These are phyloP conservation scores for Typhlichthys eigenmanni DNA, from an alignment of 2,797 vertebrate genomes.

Conservation along the genomic window DNA sequence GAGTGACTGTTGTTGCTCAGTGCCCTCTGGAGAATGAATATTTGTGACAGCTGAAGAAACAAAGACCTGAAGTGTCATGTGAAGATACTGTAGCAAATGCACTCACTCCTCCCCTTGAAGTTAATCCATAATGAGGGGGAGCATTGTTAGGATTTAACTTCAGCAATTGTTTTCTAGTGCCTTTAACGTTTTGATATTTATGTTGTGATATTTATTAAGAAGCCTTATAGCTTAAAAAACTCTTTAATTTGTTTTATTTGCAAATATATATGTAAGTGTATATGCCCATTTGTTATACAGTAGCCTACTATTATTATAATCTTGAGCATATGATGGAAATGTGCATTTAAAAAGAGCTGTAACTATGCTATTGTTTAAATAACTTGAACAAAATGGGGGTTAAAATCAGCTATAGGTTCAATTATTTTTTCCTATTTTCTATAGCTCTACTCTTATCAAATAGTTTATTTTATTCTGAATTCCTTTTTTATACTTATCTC, in stretches of 20 bases:
- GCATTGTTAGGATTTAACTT: conserved; percentile 63
- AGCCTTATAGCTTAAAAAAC: conserved; percentile 74
- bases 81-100: conserved; percentile 39
- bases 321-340: conserved; percentile 43
- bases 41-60: conserved; percentile 27
- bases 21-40: conserved; percentile 30
- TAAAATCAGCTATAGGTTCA: conserved; percentile 77
- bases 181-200: conserved; percentile 92
- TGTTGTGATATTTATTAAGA: conserved; percentile 95
- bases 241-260: conserved; percentile 43
- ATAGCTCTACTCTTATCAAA: conserved; percentile 84
- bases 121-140: conserved; percentile 34
- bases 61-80: conserved; percentile 37
- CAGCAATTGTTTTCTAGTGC: conserved; percentile 87
- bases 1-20: conserved; percentile 35
- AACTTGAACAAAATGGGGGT: conserved; percentile 53
- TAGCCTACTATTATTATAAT: conserved; percentile 51
- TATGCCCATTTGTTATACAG: conserved; percentile 17
- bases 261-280: too few species aligned
- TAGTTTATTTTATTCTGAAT: conserved; percentile 80
- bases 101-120: conserved; percentile 39
- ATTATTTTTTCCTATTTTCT: conserved; percentile 85
- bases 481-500: conserved; percentile 92
- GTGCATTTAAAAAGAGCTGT: conserved; percentile 74
- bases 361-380: conserved; percentile 69